Evolutionary conservation across 2,113 vertebrate genomes (phyloP), one percentile per base, ranked within the genome.

Genomic region (Dicerorhinus sumatrensis): DNA sequence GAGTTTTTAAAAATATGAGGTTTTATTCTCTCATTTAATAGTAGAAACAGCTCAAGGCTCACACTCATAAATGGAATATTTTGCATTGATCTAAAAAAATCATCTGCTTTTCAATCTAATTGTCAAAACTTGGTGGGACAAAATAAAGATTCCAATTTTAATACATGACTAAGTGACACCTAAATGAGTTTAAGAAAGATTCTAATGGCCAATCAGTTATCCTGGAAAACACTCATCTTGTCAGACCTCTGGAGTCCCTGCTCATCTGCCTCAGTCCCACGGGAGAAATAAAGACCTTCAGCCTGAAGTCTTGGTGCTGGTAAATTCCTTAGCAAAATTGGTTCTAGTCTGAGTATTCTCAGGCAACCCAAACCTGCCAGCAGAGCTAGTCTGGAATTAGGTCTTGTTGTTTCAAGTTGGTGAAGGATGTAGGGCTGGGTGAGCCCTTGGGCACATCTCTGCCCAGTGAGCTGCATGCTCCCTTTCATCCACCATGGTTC

Each of bases 401-500:
- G 1, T 17, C n/a, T 33, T 10, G 3, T 4, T 80, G 12, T 18
- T 89, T 14, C 25, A 2, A 90, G 5, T 0, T 29, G 5, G 23
- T 33, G 16, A 48, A 63, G 4, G 36, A 11, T 54, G 13, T 6
- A 13, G 3, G 6, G 0, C 14, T 12, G 1, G 3, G 23, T 73
- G 31, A 60, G n/a, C 1, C 58, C 21, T 36, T 14, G 12, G 62
- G 6, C 12, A 39, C 17, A 8, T 39, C 33, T 81, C 65, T 58
- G 48, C 65, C 69, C 60, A 17, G 2, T 20, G 14, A 36, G 39
- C 13, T 6, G 23, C 16, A 17, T 6, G 3, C 14, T 60, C 3
- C 3, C 7, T 9, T 58, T 46, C 29, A 31, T 2, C 1, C 14
- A 7, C 5, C 4, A 0, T 0, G 12, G 5, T 8, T 21, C 36